Evolutionary conservation across 2,797 vertebrate species (phyloP).

Genomic region (Enteromius mattozi): DNA sequence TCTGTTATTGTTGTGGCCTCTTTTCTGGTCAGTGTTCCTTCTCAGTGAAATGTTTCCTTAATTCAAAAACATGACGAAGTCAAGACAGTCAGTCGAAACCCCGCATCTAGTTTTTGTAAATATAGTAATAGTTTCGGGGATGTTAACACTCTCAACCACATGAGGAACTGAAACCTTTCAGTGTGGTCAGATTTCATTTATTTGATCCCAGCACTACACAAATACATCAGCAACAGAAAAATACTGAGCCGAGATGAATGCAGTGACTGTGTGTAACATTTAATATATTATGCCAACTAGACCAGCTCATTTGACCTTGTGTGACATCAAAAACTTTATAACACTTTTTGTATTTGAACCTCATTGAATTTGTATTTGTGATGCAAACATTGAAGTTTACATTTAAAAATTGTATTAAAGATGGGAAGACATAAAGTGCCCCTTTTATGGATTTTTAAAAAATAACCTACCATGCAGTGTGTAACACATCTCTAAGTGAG

Average conservation of each 20-base stretch:
- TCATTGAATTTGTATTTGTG: not conserved
- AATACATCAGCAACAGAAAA: not conserved
- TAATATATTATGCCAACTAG: not conserved
- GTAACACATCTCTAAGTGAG: too few relatives aligned
- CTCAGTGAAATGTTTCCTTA: not conserved
- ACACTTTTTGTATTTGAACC: not conserved
- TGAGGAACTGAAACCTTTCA: conserved; percentile 58
- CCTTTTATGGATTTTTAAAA: too few relatives aligned
- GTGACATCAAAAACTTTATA: not conserved
- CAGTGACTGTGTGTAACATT: not conserved
- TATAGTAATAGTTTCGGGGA: conserved; percentile 52
- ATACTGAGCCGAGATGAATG: not conserved
- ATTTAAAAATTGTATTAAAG: not conserved
- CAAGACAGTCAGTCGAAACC: conserved; percentile 28
- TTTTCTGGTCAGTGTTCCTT: not conserved
- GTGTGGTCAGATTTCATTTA: not conserved
- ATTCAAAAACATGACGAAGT: not conserved
- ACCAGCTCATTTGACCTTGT: not conserved
- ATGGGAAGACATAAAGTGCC: too few relatives aligned
- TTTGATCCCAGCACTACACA: not conserved
- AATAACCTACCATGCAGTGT: too few relatives aligned
- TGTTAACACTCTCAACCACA: conserved; percentile 46
- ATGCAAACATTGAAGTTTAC: not conserved
- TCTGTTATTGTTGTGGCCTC: conserved; percentile 12
- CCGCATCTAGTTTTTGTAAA: not conserved